Percentiles rank a stretch among this genome's conserved stretches.
Conservation (phyloP, 2,797 vertebrate genomes). For the Sarcoramphus papa region DNA sequence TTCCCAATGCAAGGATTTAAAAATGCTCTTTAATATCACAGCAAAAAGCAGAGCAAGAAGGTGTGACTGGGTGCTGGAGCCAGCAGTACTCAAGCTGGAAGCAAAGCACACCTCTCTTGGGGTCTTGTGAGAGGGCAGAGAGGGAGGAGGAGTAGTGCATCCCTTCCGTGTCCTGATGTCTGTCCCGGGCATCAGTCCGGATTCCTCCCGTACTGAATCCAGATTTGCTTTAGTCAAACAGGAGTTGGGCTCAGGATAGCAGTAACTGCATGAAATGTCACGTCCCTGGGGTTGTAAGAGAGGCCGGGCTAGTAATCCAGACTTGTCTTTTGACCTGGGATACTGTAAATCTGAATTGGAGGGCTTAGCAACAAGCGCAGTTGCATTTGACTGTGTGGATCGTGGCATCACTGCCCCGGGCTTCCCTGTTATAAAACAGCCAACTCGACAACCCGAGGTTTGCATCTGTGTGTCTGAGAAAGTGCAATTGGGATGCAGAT, state of each 20-base stretch:
- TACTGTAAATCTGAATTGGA: not conserved
- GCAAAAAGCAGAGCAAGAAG: not conserved
- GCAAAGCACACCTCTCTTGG: accelerated
- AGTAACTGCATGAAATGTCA: not conserved
- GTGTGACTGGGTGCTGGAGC: not conserved
- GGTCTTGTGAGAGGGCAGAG: not conserved
- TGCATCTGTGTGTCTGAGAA: not conserved
- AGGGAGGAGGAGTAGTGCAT: not conserved
- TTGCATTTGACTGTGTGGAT: not conserved
- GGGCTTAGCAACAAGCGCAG: not conserved
- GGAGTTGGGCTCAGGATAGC: not conserved
- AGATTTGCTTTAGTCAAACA: not conserved
- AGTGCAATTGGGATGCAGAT: not conserved
- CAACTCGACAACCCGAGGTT: not conserved
- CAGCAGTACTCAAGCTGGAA: not conserved
- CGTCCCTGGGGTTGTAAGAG: not conserved
- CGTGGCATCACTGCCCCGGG: accelerated
- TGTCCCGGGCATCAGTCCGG: accelerated
- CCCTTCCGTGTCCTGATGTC: not conserved
- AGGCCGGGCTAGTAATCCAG: not conserved
- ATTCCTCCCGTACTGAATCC: not conserved
- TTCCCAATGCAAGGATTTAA: not conserved
- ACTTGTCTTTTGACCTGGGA: not conserved
- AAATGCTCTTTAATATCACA: not conserved
- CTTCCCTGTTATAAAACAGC: accelerated